A percentile compares a stretch with the other conserved stretches of the same genome.
These are phyloP conservation scores for Lepidochrysops patricia DNA, from an alignment of 2,888 invertebrate species.

Conservation along the genomic window DNA sequence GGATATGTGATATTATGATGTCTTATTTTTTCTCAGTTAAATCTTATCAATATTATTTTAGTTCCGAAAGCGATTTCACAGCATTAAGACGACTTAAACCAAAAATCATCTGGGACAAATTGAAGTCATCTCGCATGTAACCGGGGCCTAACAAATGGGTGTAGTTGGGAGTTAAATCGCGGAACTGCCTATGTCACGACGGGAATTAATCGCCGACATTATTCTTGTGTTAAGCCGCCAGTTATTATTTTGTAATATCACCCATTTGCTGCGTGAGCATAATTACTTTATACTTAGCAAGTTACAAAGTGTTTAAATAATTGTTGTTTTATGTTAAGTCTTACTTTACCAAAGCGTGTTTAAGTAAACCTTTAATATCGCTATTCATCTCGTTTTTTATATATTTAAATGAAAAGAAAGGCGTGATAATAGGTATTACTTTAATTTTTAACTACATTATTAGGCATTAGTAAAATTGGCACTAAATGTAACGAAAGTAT, in stretches of 20 bases:
- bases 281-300: not conserved
- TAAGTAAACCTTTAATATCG: no score
- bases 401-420: no score
- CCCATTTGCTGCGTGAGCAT: not conserved
- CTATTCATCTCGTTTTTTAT: no score
- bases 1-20: no score
- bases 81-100: no score
- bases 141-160: not conserved
- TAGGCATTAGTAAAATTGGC: no score
- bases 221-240: not conserved
- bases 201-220: not conserved
- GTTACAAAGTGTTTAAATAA: not conserved
- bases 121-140: not conserved
- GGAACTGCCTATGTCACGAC: not conserved
- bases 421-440: no score
- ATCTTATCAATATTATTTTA: no score
- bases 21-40: no score
- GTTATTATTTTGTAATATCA: not conserved
- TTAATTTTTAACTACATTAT: no score
- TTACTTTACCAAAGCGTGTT: not conserved
- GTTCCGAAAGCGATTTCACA: no score
- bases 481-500: no score
- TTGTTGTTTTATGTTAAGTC: not conserved
- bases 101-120: not conserved
- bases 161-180: not conserved